Evolutionary conservation across 92 coral and sea anemone genomes (phyloP), one percentile per base, ranked within the genome.

Genomic region (Virgularia gustaviana): DNA sequence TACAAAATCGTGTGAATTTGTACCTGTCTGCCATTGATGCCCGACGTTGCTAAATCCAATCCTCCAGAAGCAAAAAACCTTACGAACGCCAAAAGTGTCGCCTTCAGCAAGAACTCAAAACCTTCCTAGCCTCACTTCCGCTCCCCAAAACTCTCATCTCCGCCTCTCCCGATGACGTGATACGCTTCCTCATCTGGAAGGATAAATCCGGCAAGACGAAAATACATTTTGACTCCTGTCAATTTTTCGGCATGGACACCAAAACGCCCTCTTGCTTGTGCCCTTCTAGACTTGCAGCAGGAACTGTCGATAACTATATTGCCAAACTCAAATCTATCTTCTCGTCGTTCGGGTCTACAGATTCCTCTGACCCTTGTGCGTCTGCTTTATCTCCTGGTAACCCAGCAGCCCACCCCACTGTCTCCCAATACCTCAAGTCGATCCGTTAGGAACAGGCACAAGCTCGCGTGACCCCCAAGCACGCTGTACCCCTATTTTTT

Each of bases 401-500:
- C 42, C 86, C 83, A 41, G 85, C 83, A 12, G 19, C 79, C 7
- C 89, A 85, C 36, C 63, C 41, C 2, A 32, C 64, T 0, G 72
- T 82, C 35, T 58, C 42, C 27, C 16, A 18, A 53, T 77, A 76
- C 23, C 54, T 81, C 73, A 70, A 5, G 31, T 22, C 57, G 31
- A 52, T 82, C 24, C 49, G 55, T 10, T 78, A 82, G 29, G 86
- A 82, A 47, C 87, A 82, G 39, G 86, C 84, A 11, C 76, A 33
- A 9, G 83, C 87, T 13, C 42, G 79, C 22, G 63, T 82, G 2
- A 61, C 75, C 24, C 74, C 78, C 0, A 76, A 60, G 52, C 87
- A 82, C 30, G 87, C 87, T 51, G 65, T 65, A 32, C 90, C 87
- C 1, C 16, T 86, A 31, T 82, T 86, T 53, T 78, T 78, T 35